Evolutionary conservation across 2,888 invertebrate genomes (phyloP), one percentile per base, ranked within the genome.

Genomic region (Tinea pellionella): DNA sequence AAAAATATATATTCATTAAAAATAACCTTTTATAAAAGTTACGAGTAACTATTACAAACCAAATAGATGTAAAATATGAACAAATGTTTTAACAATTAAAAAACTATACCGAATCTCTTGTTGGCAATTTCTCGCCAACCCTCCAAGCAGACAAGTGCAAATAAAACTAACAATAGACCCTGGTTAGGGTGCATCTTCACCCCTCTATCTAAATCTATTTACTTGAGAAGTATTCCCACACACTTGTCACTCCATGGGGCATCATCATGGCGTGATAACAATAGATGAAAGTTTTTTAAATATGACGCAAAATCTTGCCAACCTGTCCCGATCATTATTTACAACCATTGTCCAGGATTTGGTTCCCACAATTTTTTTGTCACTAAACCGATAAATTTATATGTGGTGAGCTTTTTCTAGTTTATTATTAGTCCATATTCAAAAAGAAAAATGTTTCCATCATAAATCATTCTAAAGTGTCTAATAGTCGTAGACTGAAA

Each of bases 171-270:
- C 57, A 57, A 57, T 57, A 57, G 57, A 32, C 30, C 32, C 12
- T n/a, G 13, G n/a, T 30, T 9, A 24, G 57, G 32, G 57, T 57
- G 18, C 24, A 15, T 32, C 32, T 57, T 57, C 19, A 42, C 41
- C 59, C 59, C 42, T 15, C 42, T 9, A 16, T 19, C 42, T 32
- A 11, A 37, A 58, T 16, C n/a, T 16, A 32, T 37, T 19, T 59
- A 6, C 42, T 7, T 29, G 41, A 64, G 24, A 24, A 24, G 24
- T 70, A 69, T 69, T 73, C 75, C 75, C 74, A 71, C 73, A 70
- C 75, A 82, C 83, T 85, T 84, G 83, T 82, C 79, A 78, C 78
- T 73, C 77, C 71, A 66, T 67, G 69, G 71, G 74, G 71, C 67
- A 13, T 13, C 32, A 3, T 32, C 13, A 19, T 57, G 57, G 57